Conservation (phyloP, 2,888 invertebrate genomes). For the Dorcus parallelipipedus region DNA sequence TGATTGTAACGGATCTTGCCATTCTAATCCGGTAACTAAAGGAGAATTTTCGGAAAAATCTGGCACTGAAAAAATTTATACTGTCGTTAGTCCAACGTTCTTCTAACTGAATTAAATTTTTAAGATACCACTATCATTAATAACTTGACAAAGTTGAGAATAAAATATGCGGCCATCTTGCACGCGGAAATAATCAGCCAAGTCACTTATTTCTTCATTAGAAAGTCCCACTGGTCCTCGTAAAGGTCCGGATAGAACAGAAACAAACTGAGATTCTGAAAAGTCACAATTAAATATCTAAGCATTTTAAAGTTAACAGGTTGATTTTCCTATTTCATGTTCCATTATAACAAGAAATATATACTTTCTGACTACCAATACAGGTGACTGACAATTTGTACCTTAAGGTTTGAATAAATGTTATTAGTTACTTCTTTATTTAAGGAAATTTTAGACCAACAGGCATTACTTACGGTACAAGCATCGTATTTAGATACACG, state of each 20-base stretch:
- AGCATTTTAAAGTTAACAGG: not conserved
- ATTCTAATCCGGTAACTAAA: conserved; percentile 57
- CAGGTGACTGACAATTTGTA: no score
- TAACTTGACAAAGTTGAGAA: conserved; percentile 70
- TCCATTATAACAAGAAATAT: not conserved
- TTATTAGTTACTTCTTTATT: no score
- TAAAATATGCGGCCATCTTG: conserved; percentile 76
- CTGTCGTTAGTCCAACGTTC: not conserved
- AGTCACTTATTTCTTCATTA: conserved; percentile 67
- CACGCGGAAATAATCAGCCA: conserved; percentile 76
- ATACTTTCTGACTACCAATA: conserved; percentile 6
- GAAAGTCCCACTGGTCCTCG: conserved; percentile 65
- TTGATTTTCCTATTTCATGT: not conserved
- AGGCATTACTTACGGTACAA: no score
- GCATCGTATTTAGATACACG: no score
- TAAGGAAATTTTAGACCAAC: no score
- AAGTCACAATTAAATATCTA: conserved; percentile 9
- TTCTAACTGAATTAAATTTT: not conserved
- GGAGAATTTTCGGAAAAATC: conserved; percentile 51
- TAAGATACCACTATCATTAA: conserved; percentile 61
- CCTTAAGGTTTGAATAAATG: no score
- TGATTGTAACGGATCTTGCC: conserved; percentile 68
- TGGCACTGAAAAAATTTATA: conserved; percentile 43
- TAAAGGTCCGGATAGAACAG: conserved; percentile 65
- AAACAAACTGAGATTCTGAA: conserved; percentile 70